Evolutionary conservation across 2,113 vertebrate genomes (phyloP), one percentile per base, ranked within the genome.

Genomic region (Gadus macrocephalus): DNA sequence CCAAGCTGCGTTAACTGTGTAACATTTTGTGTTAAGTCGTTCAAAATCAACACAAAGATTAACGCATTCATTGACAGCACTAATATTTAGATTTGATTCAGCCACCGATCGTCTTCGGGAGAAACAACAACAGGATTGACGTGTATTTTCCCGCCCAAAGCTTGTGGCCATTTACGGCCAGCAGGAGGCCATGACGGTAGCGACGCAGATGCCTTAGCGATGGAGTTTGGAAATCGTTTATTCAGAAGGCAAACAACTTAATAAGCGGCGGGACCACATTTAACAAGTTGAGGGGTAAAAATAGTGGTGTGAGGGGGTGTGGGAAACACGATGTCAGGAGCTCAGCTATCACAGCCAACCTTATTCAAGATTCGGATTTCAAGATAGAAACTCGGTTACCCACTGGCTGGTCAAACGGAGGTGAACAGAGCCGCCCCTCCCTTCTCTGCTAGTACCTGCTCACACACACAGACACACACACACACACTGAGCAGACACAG

Each of bases 331-430:
- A 55, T 12, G 14, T 55, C 53, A 55, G 53, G 3, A 2, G 53
- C 12, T 11, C 3, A 2, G 55, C n/a, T 14, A 58, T 58, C 14
- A 58, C 55, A 17, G 5, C 55, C 2, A 3, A 6, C 16, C 55
- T 17, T 4, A 3, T 4, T 58, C 55, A 17, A 7, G 55, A 58
- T 58, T 17, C 15, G 14, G 55, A 58, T 58, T 58, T 58, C 15
- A 58, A 58, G 55, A 58, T 16, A 17, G n/a, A 9, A 12, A 0
- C 64, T 16, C 64, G 28, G 27, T 65, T 53, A 53, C 22, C 20
- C 59, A 77, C 58, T 14, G 20, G 67, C 27, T 65, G 15, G 38
- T 60, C 59, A 27, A 25, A 72, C 53, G 28, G 27, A 49, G 71
- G 31, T 64, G 71, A 38, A 65, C 17, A 49, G 42, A 49, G 42